Evolutionary conservation across 2,113 vertebrate genomes (phyloP).

Genomic region (Hyaena hyaena): DNA sequence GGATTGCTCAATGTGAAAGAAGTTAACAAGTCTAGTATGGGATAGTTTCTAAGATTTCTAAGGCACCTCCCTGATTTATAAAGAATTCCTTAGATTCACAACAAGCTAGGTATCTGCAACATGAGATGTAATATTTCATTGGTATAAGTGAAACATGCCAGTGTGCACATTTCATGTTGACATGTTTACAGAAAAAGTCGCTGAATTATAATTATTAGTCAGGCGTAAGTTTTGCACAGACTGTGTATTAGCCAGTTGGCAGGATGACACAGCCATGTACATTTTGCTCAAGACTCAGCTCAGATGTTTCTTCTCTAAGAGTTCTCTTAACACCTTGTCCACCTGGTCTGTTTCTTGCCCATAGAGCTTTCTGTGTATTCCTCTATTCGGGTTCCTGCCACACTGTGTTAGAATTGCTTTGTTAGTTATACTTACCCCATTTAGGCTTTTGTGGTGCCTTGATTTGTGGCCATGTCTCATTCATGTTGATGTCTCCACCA

Average conservation of each 20-base stretch:
- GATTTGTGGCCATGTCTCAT: background rate
- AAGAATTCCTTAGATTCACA: background rate
- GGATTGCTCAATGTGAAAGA: background rate
- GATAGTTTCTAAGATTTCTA: background rate
- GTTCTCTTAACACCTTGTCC: background rate
- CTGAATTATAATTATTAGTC: background rate
- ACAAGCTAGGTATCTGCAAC: background rate
- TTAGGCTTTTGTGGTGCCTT: background rate
- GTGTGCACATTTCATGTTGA: background rate
- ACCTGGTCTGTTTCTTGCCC: background rate
- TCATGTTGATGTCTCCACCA: background rate
- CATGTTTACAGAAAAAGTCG: background rate
- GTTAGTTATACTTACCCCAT: background rate
- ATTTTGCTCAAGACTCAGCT: background rate
- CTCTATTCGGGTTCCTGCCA: background rate
- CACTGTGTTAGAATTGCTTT: background rate
- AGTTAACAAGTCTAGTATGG: background rate
- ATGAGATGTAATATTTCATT: background rate
- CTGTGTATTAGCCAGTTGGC: background rate
- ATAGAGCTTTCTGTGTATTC: background rate
- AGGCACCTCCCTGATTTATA: background rate
- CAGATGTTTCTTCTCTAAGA: background rate
- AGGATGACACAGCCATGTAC: background rate
- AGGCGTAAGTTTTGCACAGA: background rate
- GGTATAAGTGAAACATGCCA: background rate